These are phyloP conservation scores for Periophthalmus modestus DNA, from an alignment of 2,113 vertebrate genomes.

Conservation along the genomic window DNA sequence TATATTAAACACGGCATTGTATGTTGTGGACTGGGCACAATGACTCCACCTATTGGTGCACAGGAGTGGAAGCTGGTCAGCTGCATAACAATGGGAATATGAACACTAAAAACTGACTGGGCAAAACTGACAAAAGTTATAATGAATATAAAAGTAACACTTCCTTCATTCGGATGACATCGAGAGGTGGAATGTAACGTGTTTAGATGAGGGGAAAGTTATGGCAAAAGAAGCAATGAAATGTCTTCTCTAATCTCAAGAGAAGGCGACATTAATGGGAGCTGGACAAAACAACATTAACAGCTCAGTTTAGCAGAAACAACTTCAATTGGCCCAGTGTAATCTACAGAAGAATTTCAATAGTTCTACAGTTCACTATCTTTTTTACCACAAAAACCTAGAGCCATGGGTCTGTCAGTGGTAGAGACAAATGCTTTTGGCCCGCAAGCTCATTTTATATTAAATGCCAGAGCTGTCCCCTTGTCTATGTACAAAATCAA, in stretches of 20 bases:
- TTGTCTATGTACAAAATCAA: background rate
- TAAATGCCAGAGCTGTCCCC: background rate
- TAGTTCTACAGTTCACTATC: background rate
- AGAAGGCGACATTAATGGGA: no score
- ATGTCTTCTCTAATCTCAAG: no score
- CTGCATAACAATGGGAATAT: background rate
- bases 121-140: background rate
- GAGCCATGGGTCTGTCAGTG: no score
- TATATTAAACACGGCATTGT: background rate
- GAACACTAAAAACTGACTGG: background rate
- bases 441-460: conserved; percentile 4
- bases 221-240: no score
- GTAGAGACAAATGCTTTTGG: background rate
- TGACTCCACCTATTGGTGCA: background rate
- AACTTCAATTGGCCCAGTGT: no score
- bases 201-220: no score
- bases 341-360: background rate
- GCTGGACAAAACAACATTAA: no score
- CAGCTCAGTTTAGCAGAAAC: no score
- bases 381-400: background rate
- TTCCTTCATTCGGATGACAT: background rate
- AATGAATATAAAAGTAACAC: background rate
- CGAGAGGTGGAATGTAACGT: no score
- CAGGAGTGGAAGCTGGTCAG: background rate
- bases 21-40: background rate